Evolutionary conservation across 1,140 invertebrate species (phyloP).

Genomic region (Argopecten irradians): DNA sequence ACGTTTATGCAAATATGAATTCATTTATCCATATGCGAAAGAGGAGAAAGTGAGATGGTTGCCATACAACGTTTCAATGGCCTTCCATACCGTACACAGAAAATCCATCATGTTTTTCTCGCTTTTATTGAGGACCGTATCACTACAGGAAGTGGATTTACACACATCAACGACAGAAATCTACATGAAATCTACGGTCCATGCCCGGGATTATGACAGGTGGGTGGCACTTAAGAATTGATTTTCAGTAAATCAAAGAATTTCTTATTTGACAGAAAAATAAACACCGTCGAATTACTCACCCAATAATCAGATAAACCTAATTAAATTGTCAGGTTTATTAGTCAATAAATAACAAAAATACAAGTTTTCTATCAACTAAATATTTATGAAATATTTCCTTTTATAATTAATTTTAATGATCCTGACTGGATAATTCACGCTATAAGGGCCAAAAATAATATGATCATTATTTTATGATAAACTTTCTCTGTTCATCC

Average conservation of each 20-base stretch:
- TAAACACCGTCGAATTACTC: too few relatives aligned
- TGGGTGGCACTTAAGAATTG: background rate
- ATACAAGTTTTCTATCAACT: too few relatives aligned
- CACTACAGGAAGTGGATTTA: background rate
- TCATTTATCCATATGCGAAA: background rate
- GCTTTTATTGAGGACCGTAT: background rate
- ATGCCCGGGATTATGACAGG: background rate
- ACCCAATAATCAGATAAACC: too few relatives aligned
- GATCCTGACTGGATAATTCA: too few relatives aligned
- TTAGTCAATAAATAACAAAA: too few relatives aligned
- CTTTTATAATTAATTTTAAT: too few relatives aligned
- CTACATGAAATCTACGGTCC: background rate
- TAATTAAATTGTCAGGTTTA: too few relatives aligned
- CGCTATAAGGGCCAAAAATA: too few relatives aligned
- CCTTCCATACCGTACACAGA: background rate
- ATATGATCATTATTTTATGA: too few relatives aligned
- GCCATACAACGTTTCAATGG: background rate
- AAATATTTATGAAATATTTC: too few relatives aligned
- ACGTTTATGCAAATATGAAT: background rate
- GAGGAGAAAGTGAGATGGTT: background rate
- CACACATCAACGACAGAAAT: background rate
- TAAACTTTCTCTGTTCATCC: too few relatives aligned
- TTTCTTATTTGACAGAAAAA: background rate
- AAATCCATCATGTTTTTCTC: background rate
- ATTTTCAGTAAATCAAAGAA: conserved; percentile 3